These are phyloP conservation scores for Polymixis flavicincta DNA, from an alignment of 2,888 invertebrate genomes.

Conservation along the genomic window DNA sequence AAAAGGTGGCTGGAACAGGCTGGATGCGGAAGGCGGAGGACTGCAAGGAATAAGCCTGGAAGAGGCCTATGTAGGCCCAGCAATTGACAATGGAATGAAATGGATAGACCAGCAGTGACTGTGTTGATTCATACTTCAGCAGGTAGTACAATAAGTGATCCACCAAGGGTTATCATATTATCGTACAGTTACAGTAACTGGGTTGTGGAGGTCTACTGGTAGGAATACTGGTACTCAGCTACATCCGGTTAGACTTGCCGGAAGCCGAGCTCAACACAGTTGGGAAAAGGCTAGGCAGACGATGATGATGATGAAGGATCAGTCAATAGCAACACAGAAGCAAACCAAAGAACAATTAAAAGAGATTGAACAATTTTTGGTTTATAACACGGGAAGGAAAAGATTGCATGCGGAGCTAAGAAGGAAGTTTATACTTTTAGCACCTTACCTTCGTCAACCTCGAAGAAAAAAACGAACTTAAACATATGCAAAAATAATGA, in stretches of 20 bases:
- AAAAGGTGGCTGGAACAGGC: neutral
- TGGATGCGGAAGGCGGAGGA: too few relatives aligned
- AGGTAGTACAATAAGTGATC: neutral
- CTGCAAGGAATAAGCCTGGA: too few relatives aligned
- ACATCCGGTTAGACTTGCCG: too few relatives aligned
- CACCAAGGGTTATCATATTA: too few relatives aligned
- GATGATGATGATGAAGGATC: neutral
- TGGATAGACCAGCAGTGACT: too few relatives aligned
- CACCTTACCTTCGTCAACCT: constrained; percentile 8
- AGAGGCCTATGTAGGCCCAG: too few relatives aligned
- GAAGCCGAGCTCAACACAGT: too few relatives aligned
- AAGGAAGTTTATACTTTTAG: constrained; percentile 16
- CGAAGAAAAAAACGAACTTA: constrained; percentile 10
- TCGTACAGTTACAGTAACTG: too few relatives aligned
- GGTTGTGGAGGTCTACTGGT: too few relatives aligned
- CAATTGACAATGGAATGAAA: neutral
- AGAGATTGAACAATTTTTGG: neutral
- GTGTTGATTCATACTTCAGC: neutral
- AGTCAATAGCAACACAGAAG: neutral
- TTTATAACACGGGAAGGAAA: neutral
- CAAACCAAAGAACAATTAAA: neutral
- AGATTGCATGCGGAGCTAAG: neutral
- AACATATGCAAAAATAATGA: constrained; percentile 44
- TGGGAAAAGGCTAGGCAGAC: too few relatives aligned
- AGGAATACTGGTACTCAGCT: too few relatives aligned